These are phyloP conservation scores for Redunca redunca DNA, from an alignment of 2,113 vertebrate species.

Conservation along the genomic window DNA sequence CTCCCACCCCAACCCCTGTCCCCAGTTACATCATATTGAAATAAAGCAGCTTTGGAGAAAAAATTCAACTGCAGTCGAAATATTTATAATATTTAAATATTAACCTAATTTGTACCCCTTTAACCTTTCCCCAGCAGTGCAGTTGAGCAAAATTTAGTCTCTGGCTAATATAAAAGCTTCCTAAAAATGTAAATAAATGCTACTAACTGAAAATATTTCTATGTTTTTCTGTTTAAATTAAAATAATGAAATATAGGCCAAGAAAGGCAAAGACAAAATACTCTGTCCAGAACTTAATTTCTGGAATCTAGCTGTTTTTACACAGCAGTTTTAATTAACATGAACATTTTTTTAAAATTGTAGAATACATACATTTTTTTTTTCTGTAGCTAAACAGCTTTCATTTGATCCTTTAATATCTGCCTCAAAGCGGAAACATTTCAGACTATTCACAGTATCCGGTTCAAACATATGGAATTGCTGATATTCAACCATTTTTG, in stretches of 20 bases:
- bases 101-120: not conserved
- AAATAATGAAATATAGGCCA: not conserved
- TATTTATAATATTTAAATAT: not conserved
- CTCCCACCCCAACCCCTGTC: not conserved
- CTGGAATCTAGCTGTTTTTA: not conserved
- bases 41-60: not conserved
- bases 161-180: not conserved
- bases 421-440: not conserved
- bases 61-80: not conserved
- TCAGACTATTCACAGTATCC: not conserved
- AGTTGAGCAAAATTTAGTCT: not conserved
- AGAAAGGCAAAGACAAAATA: conserved; percentile 5
- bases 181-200: not conserved
- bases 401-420: not conserved
- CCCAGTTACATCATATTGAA: not conserved
- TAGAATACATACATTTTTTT: not conserved
- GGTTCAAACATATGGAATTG: not conserved
- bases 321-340: not conserved
- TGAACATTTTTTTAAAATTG: not conserved
- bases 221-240: not conserved
- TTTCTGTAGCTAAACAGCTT: not conserved
- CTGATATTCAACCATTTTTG: not conserved
- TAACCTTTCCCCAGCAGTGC: not conserved
- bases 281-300: conserved; percentile 22
- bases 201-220: not conserved